These are phyloP conservation scores for Varanus komodoensis DNA, from an alignment of 2,113 vertebrate genomes.

Conservation along the genomic window DNA sequence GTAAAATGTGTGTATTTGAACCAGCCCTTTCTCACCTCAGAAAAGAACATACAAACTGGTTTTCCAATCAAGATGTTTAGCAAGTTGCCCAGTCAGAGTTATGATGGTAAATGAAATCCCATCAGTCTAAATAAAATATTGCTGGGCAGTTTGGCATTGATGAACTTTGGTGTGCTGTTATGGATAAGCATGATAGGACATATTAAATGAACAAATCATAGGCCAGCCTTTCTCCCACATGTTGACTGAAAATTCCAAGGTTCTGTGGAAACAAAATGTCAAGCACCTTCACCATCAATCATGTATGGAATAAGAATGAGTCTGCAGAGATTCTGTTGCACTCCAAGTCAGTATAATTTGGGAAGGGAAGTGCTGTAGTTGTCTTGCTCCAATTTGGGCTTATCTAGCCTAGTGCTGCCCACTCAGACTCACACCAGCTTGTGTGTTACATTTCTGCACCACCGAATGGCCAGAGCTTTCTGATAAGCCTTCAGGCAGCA, in stretches of 20 bases:
- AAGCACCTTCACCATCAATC: neutral
- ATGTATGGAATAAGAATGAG: neutral
- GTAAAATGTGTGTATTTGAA: neutral
- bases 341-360: neutral
- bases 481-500: neutral
- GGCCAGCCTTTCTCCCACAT: neutral
- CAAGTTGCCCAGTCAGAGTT: neutral
- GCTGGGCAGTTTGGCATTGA: neutral
- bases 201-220: neutral
- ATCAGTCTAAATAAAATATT: neutral
- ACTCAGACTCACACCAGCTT: neutral
- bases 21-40: neutral
- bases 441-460: too few species aligned
- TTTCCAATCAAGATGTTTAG: neutral
- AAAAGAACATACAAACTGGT: neutral
- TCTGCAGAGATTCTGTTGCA: neutral
- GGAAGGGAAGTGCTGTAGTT: neutral
- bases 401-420: neutral
- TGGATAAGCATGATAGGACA: neutral
- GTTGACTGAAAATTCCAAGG: neutral
- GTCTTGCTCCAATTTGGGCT: neutral
- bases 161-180: neutral
- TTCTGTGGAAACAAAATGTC: neutral
- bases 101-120: neutral
- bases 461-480: too few species aligned